phyloP scores from a whole-genome alignment of 2,113 vertebrate species.

The Pimephales promelas region DNA sequence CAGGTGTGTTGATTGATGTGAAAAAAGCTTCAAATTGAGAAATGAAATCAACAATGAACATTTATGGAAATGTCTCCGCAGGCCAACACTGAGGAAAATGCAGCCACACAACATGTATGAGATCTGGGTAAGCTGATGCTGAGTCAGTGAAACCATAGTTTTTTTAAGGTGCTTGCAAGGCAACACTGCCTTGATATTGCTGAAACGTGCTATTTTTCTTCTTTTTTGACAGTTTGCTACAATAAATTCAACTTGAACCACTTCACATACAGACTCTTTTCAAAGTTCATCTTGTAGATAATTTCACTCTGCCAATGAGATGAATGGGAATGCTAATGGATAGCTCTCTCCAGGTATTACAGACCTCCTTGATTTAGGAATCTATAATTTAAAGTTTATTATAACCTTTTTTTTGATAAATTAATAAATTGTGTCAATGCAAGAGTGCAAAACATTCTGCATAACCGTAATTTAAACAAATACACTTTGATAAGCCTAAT shows the following conservation, averaged over 20 bases:
- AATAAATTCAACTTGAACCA: conserved; percentile 19
- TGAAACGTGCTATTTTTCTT: not conserved
- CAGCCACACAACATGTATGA: conserved; percentile 90
- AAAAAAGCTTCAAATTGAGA: not conserved
- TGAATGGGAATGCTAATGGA: conserved; percentile 24
- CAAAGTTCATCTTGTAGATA: conserved; percentile 27
- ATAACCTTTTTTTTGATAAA: not conserved
- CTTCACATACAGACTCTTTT: conserved; percentile 3
- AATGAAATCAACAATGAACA: not conserved
- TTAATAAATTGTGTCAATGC: too few species aligned
- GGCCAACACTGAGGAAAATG: conserved; percentile 88
- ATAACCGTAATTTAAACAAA: not conserved
- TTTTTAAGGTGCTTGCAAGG: conserved; percentile 16
- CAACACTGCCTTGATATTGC: conserved; percentile 5
- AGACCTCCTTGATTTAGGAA: not conserved
- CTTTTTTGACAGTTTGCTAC: conserved; percentile 9
- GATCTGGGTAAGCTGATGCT: conserved; percentile 82
- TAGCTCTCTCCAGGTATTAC: conserved; percentile 19
- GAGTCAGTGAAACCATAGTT: not conserved
- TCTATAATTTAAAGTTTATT: conserved; percentile 1
- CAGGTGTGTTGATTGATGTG: conserved; percentile 22
- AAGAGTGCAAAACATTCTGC: not conserved
- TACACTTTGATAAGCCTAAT: not conserved
- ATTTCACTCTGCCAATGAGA: conserved; percentile 14
- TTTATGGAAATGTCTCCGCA: conserved; percentile 53